phyloP scores from a whole-genome alignment of 1,140 invertebrate species.

The Rhopalosiphum padi region DNA sequence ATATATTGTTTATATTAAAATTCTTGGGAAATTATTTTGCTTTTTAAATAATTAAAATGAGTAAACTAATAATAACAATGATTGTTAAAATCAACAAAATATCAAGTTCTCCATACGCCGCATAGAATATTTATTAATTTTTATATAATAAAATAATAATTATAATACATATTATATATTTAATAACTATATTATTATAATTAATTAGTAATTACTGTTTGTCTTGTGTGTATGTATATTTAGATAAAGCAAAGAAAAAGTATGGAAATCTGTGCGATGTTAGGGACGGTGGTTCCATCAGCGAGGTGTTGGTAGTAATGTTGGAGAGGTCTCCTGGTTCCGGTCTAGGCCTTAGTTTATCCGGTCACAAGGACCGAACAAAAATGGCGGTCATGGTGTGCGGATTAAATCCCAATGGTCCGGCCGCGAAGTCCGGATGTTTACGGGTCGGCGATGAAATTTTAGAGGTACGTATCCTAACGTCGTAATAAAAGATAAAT shows the following conservation, averaged over 20 bases:
- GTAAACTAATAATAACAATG: neutral
- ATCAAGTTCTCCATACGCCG: neutral
- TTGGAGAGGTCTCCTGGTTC: slow-evolving; percentile 63
- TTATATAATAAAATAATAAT: neutral
- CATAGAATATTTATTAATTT: neutral
- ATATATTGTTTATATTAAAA: neutral
- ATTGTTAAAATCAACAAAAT: neutral
- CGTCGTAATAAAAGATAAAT: neutral
- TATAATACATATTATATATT: neutral
- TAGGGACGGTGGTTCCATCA: neutral
- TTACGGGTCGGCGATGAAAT: slow-evolving; percentile 94
- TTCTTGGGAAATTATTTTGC: neutral
- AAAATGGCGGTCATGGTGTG: slow-evolving; percentile 97
- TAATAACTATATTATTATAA: neutral
- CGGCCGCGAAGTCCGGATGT: slow-evolving; percentile 76
- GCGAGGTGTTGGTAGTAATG: slow-evolving; percentile 64
- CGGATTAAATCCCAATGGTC: slow-evolving; percentile 88
- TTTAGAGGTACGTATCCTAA: slow-evolving; percentile 76
- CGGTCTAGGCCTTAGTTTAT: slow-evolving; percentile 88
- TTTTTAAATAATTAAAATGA: neutral
- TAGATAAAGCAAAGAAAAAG: slow-evolving; percentile 91
- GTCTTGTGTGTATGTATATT: neutral
- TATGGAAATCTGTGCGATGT: slow-evolving; percentile 77
- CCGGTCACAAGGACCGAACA: slow-evolving; percentile 91
- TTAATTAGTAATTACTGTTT: neutral